phyloP scores from a whole-genome alignment of 1,140 invertebrate genomes.

The Drosophila nasuta region DNA sequence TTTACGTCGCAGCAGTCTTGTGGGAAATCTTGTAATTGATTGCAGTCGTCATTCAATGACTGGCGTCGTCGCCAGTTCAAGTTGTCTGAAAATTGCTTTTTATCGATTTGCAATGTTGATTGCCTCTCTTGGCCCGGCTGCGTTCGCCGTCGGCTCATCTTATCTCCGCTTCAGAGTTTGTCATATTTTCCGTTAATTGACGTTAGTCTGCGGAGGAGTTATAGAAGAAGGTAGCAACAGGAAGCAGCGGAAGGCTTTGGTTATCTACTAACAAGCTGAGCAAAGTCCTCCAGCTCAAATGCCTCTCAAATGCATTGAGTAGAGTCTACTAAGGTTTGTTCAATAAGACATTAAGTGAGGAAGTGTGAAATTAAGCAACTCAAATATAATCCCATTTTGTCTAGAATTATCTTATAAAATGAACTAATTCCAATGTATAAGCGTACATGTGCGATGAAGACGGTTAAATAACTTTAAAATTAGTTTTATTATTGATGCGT shows the following conservation, averaged over 20 bases:
- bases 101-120: conserved; percentile 75
- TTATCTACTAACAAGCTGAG: conserved; percentile 16
- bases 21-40: conserved; percentile 82
- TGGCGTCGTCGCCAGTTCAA: conserved; percentile 42
- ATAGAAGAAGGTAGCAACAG: background rate
- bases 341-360: too few species aligned
- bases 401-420: too few species aligned
- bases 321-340: too few species aligned
- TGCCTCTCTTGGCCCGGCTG: conserved; percentile 15
- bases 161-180: conserved; percentile 49
- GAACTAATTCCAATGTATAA: too few species aligned
- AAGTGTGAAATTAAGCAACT: too few species aligned
- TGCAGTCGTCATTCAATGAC: conserved; percentile 69
- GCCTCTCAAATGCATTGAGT: background rate
- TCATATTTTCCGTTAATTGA: conserved; percentile 64
- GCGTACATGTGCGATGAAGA: too few species aligned
- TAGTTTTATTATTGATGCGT: too few species aligned
- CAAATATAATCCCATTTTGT: too few species aligned
- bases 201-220: conserved; percentile 32
- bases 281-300: background rate
- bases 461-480: too few species aligned
- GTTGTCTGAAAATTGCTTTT: conserved; percentile 75
- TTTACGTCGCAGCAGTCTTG: conserved; percentile 29
- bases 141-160: conserved; percentile 27
- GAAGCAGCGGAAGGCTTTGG: background rate